phyloP scores from a whole-genome alignment of 35 echinoderm and acorn worm species.

The Lytechinus variegatus region DNA sequence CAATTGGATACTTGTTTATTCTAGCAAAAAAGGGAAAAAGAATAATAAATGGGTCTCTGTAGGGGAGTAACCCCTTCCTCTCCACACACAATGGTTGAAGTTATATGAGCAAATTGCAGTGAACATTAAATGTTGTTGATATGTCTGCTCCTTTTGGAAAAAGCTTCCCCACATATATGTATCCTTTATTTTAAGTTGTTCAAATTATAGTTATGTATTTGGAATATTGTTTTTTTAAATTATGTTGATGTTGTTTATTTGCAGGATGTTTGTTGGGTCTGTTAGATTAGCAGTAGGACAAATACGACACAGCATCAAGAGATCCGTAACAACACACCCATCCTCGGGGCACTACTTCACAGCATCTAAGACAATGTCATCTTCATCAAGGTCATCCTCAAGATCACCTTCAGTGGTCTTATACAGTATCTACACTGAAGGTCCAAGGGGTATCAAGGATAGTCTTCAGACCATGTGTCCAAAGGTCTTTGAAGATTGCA shows the following conservation, averaged over 20 bases:
- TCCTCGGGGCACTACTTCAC: not conserved
- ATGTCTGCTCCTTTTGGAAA: no score
- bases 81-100: no score
- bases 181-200: no score
- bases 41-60: no score
- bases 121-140: no score
- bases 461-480: not conserved
- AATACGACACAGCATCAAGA: not conserved
- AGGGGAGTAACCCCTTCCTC: no score
- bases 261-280: not conserved
- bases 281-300: not conserved
- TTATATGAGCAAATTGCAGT: no score
- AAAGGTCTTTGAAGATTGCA: not conserved
- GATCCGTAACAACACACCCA: not conserved
- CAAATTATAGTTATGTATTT: not conserved
- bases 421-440: not conserved
- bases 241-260: not conserved
- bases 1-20: no score
- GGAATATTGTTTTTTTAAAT: not conserved
- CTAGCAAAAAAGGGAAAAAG: no score
- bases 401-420: not conserved
- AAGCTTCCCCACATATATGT: no score
- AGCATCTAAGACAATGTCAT: not conserved
- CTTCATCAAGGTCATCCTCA: not conserved
- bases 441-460: constrained; percentile 4